Evolutionary conservation across 2,888 invertebrate genomes (phyloP).

Genomic region (Leuctra nigra): DNA sequence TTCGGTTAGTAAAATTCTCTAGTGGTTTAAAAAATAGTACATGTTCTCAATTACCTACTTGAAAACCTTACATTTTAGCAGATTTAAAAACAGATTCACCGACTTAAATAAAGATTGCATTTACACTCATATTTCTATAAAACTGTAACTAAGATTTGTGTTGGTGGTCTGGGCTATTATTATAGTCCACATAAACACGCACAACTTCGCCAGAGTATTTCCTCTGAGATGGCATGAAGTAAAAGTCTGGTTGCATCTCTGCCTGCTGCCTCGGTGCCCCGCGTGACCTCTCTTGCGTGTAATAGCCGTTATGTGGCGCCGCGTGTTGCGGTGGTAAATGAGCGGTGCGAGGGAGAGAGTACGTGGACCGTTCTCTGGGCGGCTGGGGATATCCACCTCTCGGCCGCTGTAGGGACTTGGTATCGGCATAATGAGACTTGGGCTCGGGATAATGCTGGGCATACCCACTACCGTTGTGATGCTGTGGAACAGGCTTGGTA

Average conservation of each 20-base stretch:
- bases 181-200: conserved; percentile 75
- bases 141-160: not conserved
- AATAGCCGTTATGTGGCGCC: conserved; percentile 33
- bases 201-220: conserved; percentile 90
- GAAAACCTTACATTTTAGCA: too few relatives aligned
- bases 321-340: conserved; percentile 39
- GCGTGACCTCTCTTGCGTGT: conserved; percentile 37
- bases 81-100: too few relatives aligned
- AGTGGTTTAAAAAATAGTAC: too few relatives aligned
- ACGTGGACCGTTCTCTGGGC: conserved; percentile 53
- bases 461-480: conserved; percentile 26
- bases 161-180: conserved; percentile 41
- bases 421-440: conserved; percentile 33
- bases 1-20: too few relatives aligned
- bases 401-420: conserved; percentile 56
- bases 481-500: conserved; percentile 25
- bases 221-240: conserved; percentile 91
- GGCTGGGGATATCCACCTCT: conserved; percentile 37
- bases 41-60: too few relatives aligned
- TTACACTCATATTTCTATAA: too few relatives aligned
- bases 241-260: conserved; percentile 72
- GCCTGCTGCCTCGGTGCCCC: conserved; percentile 35
- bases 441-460: conserved; percentile 14
- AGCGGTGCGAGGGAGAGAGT: conserved; percentile 67
- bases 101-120: too few relatives aligned